These are phyloP conservation scores for Oreochromis grahami DNA, from an alignment of 2,797 vertebrate genomes.

Conservation along the genomic window DNA sequence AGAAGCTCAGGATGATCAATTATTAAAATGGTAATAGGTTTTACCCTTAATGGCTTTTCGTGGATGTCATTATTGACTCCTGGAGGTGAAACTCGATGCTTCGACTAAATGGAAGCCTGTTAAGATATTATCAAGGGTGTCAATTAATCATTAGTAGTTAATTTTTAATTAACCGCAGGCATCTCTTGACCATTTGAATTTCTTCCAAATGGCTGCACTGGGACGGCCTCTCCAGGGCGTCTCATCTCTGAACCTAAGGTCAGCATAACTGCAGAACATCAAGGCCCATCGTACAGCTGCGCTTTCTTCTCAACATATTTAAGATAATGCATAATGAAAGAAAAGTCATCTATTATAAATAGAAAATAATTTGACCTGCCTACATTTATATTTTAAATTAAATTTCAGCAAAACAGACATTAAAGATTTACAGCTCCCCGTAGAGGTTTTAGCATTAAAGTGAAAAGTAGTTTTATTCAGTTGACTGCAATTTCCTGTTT, in stretches of 20 bases:
- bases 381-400: neutral
- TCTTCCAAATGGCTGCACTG: slow-evolving; percentile 59
- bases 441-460: neutral
- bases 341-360: slow-evolving; percentile 16
- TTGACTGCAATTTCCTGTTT: neutral
- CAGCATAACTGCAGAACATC: slow-evolving; percentile 33
- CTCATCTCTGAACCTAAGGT: slow-evolving; percentile 55
- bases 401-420: neutral
- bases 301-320: slow-evolving; percentile 16
- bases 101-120: slow-evolving; percentile 28
- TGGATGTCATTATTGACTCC: slow-evolving; percentile 9
- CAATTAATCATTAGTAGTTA: slow-evolving; percentile 67
- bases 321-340: slow-evolving; percentile 18
- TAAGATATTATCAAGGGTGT: slow-evolving; percentile 42
- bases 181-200: slow-evolving; percentile 62
- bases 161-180: slow-evolving; percentile 66
- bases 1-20: neutral
- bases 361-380: neutral
- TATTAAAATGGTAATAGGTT: neutral
- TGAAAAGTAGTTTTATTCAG: neutral
- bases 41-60: slow-evolving; percentile 4
- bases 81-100: slow-evolving; percentile 4
- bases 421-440: neutral
- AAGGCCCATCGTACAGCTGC: slow-evolving; percentile 1
- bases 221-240: slow-evolving; percentile 47